Base-by-base conservation (phyloP, 1,140 invertebrate species). In the Drosophila bipectinata region DNA sequence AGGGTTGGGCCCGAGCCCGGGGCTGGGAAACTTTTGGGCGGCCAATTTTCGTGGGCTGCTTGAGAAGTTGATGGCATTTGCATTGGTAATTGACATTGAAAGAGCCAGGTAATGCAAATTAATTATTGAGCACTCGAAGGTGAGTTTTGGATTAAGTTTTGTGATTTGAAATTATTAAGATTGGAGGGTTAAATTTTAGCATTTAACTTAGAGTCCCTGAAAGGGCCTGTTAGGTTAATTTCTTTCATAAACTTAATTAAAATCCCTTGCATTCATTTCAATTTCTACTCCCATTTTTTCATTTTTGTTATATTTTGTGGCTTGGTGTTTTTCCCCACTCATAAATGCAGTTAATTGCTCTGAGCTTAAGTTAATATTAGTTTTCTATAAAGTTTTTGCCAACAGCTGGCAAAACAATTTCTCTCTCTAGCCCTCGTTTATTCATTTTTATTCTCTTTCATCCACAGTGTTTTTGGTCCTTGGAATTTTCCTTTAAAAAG, bases 331-430 rank as follows among this genome's bases (percentile, higher is more conserved):
- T 3, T 6, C 21, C 15, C 32, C 39, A 18, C 44, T 58, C 63
- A 47, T 45, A 57, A 76, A 57, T 41, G 26, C 37, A 83, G 48
- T 56, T 72, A 58, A 79, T 84, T 84, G 72, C 53, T 79, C 63
- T 57, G 39, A 62, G 41, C 63, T 67, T 14, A 79, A 67, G 62
- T 55, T 14, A 62, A 78, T 63, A 72, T 72, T 76, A 63, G 61
- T 83, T 84, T 66, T 68, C 39, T 54, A 62, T 47, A 68, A 79
- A 77, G 39, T 85, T 79, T 37, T 10, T 64, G 12, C 26, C 26
- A 51, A 52, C 64, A 83, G 60, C 72, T 77, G 61, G 59, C 30
- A 21, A 55, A 77, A 67, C 57, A 62, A 48, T 62, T 72, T 14
- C 5, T 24, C 54, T 8, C 30, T 15, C n/a, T 59, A 10, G 7